These are phyloP conservation scores for Drosophila algonquin DNA, from an alignment of 2,888 invertebrate species.

Conservation along the genomic window DNA sequence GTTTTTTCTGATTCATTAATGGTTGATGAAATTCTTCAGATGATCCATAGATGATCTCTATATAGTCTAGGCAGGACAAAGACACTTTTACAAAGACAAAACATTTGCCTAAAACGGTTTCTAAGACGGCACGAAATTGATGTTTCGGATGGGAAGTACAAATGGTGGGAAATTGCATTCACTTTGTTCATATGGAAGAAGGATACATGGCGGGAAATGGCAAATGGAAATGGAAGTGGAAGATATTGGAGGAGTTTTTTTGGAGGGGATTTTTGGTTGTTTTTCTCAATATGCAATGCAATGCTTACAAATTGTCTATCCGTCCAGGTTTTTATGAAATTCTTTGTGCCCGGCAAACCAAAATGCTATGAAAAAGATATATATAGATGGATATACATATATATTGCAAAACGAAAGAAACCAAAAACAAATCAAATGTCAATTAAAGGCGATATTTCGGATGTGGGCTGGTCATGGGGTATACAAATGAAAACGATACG, in stretches of 20 bases:
- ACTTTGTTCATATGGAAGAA: constrained; percentile 19
- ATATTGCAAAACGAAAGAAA: constrained; percentile 60
- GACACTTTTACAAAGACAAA: constrained; percentile 26
- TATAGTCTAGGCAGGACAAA: constrained; percentile 27
- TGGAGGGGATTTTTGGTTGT: constrained; percentile 14
- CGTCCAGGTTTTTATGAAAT: constrained; percentile 80
- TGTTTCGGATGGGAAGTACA: constrained; percentile 15
- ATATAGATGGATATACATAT: constrained; percentile 63
- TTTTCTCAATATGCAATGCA: constrained; percentile 48
- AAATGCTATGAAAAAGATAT: constrained; percentile 80
- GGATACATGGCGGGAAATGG: constrained; percentile 13
- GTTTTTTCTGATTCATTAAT: not conserved
- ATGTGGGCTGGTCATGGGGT: not conserved
- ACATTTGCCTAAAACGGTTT: constrained; percentile 13
- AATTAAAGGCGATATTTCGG: constrained; percentile 1
- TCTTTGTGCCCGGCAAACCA: constrained; percentile 81
- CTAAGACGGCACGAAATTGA: constrained; percentile 28
- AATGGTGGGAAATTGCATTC: constrained; percentile 28
- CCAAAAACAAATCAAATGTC: constrained; percentile 37
- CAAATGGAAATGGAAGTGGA: constrained; percentile 3
- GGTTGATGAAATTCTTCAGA: not conserved
- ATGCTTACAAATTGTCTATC: constrained; percentile 81
- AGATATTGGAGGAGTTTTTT: constrained; percentile 31
- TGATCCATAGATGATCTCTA: constrained; percentile 12
- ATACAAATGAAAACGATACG: not conserved